Evolutionary conservation across 2,113 vertebrate species (phyloP).

Genomic region (Nannospalax galili): DNA sequence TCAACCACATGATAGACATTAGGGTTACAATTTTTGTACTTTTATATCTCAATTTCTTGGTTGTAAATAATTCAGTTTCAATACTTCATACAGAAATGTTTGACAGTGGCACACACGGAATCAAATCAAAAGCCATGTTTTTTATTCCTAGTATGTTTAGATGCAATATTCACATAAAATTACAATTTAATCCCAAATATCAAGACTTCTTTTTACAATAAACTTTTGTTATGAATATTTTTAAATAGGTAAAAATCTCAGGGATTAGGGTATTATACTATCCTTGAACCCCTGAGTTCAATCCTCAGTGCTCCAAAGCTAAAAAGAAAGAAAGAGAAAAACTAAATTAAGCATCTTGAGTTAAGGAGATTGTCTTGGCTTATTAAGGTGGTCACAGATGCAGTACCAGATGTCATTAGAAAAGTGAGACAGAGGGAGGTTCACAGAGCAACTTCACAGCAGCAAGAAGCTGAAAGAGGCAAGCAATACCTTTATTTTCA

Average conservation of each 20-base stretch:
- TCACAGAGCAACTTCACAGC: too few relatives aligned
- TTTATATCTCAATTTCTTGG: not conserved
- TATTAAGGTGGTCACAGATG: too few relatives aligned
- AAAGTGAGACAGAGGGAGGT: too few relatives aligned
- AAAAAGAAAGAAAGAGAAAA: too few relatives aligned
- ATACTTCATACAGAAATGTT: not conserved
- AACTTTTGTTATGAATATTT: slow-evolving; percentile 3
- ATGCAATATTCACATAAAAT: not conserved
- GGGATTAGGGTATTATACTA: not conserved
- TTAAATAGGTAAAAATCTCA: not conserved
- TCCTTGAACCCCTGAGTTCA: not conserved
- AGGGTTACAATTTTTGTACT: not conserved
- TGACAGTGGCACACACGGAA: not conserved
- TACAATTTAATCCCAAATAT: not conserved
- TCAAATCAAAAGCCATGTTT: not conserved
- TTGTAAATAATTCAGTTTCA: not conserved
- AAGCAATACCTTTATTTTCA: too few relatives aligned
- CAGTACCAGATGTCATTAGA: too few relatives aligned
- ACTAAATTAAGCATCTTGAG: too few relatives aligned
- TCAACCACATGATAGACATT: not conserved
- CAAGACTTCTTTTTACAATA: not conserved
- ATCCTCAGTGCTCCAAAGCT: not conserved
- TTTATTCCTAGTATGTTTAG: not conserved
- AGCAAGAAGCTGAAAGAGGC: too few relatives aligned
- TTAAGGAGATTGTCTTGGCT: not conserved